Evolutionary conservation across 2,888 invertebrate genomes (phyloP).

Genomic region (Digitonthophagus gazella): DNA sequence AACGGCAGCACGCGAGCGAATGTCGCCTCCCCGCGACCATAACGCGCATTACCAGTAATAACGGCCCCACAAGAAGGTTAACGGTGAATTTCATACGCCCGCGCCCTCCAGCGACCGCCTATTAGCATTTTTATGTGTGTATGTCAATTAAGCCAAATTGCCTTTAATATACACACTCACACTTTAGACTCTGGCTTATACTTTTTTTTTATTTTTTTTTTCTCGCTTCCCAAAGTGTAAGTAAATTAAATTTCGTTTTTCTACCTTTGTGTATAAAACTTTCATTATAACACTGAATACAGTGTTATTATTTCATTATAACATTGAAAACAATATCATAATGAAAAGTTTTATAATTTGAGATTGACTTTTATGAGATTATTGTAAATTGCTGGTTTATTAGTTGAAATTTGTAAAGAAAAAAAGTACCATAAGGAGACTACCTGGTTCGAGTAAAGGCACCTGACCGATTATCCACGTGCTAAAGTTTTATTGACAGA

Average conservation of each 20-base stretch:
- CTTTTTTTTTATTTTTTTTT: not conserved
- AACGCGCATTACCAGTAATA: conserved; percentile 11
- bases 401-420: not conserved
- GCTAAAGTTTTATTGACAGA: not conserved
- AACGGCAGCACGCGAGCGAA: not conserved
- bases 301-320: no score
- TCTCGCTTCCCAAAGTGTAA: not conserved
- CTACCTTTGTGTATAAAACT: no score
- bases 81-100: conserved; percentile 9
- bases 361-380: not conserved
- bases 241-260: no score
- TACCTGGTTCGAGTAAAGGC: not conserved
- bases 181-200: no score
- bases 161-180: conserved; percentile 12
- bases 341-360: not conserved
- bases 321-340: no score
- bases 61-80: conserved; percentile 9
- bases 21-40: not conserved
- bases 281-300: no score
- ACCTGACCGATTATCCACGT: not conserved
- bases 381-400: not conserved
- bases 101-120: conserved; percentile 1
- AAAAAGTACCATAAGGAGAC: not conserved
- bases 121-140: conserved; percentile 16
- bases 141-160: conserved; percentile 13